Conservation (phyloP, 2,888 invertebrate genomes). For the Entomobrya multifasciata region DNA sequence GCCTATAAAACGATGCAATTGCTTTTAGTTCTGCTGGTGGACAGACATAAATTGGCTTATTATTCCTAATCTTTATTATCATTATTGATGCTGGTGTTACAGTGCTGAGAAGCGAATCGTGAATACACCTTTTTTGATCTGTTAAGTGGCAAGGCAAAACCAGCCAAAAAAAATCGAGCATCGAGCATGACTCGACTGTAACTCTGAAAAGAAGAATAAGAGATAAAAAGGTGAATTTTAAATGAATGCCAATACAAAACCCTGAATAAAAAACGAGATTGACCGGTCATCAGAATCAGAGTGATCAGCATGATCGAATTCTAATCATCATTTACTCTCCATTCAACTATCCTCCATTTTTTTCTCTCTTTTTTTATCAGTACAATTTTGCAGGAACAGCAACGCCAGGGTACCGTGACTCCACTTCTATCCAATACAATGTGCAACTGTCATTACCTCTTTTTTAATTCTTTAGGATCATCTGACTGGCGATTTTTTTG, state of each 20-base stretch:
- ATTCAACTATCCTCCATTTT: background rate
- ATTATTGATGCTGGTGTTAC: too few species aligned
- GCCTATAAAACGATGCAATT: background rate
- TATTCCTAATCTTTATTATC: background rate
- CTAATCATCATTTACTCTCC: background rate
- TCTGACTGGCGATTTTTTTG: background rate
- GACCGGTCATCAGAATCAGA: conserved; percentile 18
- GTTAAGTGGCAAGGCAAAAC: conserved; percentile 39
- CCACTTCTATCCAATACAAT: background rate
- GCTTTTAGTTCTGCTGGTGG: background rate
- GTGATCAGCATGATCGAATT: conserved; percentile 7
- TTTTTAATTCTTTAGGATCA: background rate
- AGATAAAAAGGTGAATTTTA: conserved; percentile 15
- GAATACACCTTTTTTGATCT: background rate
- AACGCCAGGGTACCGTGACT: background rate
- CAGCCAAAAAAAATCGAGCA: background rate
- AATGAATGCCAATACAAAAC: background rate
- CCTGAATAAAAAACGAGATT: conserved; percentile 46
- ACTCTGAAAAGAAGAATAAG: too few species aligned
- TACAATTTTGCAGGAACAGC: too few species aligned
- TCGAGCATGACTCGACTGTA: background rate
- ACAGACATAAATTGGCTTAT: background rate
- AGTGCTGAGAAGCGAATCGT: too few species aligned
- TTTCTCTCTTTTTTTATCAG: conserved; percentile 4
- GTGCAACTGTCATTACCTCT: conserved; percentile 29